phyloP scores from a whole-genome alignment of 1,140 invertebrate species.

The Ceratina japonica region DNA sequence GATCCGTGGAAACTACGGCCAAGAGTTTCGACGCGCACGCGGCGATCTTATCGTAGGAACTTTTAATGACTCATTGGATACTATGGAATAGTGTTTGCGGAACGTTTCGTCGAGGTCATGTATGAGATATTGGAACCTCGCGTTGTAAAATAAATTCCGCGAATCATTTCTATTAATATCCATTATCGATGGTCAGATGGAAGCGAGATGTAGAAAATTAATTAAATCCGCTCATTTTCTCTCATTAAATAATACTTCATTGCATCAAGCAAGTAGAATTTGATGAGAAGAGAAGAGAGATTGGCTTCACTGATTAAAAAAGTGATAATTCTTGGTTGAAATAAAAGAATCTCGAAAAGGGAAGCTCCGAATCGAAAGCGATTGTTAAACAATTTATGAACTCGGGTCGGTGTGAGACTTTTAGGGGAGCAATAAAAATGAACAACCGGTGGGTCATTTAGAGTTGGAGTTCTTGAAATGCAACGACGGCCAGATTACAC shows the following conservation, averaged over 20 bases:
- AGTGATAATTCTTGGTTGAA: no score
- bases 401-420: no score
- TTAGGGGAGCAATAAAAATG: no score
- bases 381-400: no score
- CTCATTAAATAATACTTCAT: no score
- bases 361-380: no score
- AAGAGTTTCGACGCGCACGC: background rate
- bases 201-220: no score
- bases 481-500: conserved; percentile 32
- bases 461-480: conserved; percentile 30
- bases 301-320: no score
- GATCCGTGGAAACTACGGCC: conserved; percentile 12
- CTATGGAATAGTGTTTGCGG: conserved; percentile 2
- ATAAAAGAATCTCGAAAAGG: no score
- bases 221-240: no score
- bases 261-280: no score
- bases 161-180: conserved; percentile 4
- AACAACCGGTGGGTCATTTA: background rate
- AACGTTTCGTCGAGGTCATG: background rate
- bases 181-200: background rate
- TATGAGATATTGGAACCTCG: conserved; percentile 14
- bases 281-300: no score
- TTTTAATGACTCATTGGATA: conserved; percentile 27
- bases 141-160: background rate
- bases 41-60: conserved; percentile 14